Evolutionary conservation across 2,113 vertebrate genomes (phyloP).

Genomic region (Picathartes gymnocephalus): DNA sequence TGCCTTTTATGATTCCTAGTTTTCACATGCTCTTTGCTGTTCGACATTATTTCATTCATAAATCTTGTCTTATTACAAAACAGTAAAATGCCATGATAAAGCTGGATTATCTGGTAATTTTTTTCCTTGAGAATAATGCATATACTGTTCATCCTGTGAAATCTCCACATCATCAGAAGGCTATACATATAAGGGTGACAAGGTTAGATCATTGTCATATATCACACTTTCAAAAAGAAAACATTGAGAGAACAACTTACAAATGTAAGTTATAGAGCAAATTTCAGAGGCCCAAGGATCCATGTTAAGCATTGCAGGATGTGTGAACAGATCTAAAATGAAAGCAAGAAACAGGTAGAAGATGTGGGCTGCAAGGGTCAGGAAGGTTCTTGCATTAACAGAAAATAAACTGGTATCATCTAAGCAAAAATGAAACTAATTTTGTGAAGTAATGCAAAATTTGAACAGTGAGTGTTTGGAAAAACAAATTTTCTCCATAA

Average conservation of each 20-base stretch:
- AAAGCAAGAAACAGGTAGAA: neutral
- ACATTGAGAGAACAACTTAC: neutral
- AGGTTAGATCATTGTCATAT: neutral
- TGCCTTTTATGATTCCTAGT: neutral
- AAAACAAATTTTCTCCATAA: neutral
- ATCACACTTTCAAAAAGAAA: neutral
- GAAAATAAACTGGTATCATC: neutral
- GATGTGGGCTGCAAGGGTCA: neutral
- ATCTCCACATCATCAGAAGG: neutral
- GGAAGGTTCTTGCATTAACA: neutral
- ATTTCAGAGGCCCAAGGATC: neutral
- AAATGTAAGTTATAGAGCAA: neutral
- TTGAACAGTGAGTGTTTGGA: neutral
- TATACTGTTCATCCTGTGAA: neutral
- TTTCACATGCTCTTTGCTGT: neutral
- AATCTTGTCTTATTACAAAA: neutral
- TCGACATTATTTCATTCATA: neutral
- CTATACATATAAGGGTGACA: neutral
- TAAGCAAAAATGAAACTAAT: neutral
- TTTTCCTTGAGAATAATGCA: neutral
- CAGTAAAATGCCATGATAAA: neutral
- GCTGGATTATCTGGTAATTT: neutral
- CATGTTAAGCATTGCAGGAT: neutral
- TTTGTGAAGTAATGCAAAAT: neutral
- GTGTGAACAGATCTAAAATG: neutral